Evolutionary conservation across 2,888 invertebrate species (phyloP).

Genomic region (Nephrocerus scutellatus): DNA sequence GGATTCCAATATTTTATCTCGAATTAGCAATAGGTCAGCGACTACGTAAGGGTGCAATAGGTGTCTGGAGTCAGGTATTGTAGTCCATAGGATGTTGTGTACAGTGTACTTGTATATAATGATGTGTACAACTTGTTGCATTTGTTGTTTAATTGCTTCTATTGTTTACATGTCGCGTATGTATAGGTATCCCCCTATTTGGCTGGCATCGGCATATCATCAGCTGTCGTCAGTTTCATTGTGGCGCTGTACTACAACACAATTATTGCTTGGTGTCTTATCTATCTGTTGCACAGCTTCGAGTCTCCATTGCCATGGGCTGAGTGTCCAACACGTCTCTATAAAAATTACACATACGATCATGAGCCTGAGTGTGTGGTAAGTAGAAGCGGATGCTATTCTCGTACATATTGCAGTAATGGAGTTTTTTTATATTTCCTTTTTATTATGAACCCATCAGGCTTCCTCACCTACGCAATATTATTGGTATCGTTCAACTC

Average conservation of each 20-base stretch:
- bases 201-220: conserved; percentile 86
- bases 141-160: conserved; percentile 1
- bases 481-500: conserved; percentile 90
- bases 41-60: conserved; percentile 86
- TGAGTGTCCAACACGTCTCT: conserved; percentile 78
- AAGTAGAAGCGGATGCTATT: too few relatives aligned
- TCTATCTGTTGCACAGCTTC: conserved; percentile 90
- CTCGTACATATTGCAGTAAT: too few relatives aligned
- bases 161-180: background rate
- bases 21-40: conserved; percentile 93
- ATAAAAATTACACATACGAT: conserved; percentile 70
- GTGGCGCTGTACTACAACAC: conserved; percentile 97
- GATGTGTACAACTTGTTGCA: conserved; percentile 1
- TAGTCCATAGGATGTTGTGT: too few relatives aligned
- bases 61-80: conserved; percentile 84
- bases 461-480: conserved; percentile 85
- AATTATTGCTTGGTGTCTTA: conserved; percentile 96
- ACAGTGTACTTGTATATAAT: background rate
- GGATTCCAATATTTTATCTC: conserved; percentile 92
- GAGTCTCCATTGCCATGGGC: conserved; percentile 88
- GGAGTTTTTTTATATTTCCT: conserved; percentile 1
- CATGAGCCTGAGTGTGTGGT: conserved; percentile 76
- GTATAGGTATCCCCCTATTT: conserved; percentile 70
- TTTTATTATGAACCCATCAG: conserved; percentile 34
- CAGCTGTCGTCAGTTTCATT: conserved; percentile 92